These are phyloP conservation scores for Drosophila ezoana DNA, from an alignment of 2,888 invertebrate genomes.

Conservation along the genomic window DNA sequence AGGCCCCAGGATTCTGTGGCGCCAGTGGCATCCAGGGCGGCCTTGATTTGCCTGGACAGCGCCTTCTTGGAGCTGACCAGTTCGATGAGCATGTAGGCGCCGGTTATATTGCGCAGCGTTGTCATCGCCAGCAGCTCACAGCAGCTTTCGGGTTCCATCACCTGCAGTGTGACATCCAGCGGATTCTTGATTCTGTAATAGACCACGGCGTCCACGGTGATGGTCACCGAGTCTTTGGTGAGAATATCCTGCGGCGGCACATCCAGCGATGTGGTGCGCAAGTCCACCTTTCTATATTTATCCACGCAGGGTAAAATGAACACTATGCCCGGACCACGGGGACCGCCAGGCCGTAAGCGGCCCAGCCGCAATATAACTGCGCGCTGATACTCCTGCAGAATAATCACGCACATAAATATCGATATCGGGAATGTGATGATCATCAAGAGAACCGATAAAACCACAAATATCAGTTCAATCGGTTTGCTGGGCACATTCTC, in stretches of 20 bases:
- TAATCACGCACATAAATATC: constrained; percentile 77
- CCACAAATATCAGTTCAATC: constrained; percentile 58
- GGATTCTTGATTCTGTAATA: constrained; percentile 92
- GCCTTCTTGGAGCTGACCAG: constrained; percentile 95
- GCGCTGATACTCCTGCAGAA: constrained; percentile 87
- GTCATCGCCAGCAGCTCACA: constrained; percentile 92
- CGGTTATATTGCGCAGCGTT: constrained; percentile 94
- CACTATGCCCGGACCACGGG: constrained; percentile 87
- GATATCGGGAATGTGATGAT: constrained; percentile 76
- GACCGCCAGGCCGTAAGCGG: constrained; percentile 84
- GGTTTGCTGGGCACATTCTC: constrained; percentile 25
- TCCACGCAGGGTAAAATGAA: constrained; percentile 88
- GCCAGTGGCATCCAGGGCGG: constrained; percentile 88
- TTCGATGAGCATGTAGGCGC: constrained; percentile 94
- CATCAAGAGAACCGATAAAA: constrained; percentile 65
- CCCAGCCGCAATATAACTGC: constrained; percentile 88
- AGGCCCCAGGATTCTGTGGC: constrained; percentile 96
- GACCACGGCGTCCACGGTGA: constrained; percentile 95
- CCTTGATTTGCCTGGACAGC: constrained; percentile 94
- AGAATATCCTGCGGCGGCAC: constrained; percentile 89
- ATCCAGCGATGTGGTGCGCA: constrained; percentile 87
- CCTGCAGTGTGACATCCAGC: constrained; percentile 89
- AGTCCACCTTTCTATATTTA: constrained; percentile 86
- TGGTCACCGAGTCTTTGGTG: constrained; percentile 96
- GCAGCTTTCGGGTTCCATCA: constrained; percentile 87